Evolutionary conservation across 35 echinoderm and acorn worm species (phyloP).

Genomic region (Amphiura filiformis): DNA sequence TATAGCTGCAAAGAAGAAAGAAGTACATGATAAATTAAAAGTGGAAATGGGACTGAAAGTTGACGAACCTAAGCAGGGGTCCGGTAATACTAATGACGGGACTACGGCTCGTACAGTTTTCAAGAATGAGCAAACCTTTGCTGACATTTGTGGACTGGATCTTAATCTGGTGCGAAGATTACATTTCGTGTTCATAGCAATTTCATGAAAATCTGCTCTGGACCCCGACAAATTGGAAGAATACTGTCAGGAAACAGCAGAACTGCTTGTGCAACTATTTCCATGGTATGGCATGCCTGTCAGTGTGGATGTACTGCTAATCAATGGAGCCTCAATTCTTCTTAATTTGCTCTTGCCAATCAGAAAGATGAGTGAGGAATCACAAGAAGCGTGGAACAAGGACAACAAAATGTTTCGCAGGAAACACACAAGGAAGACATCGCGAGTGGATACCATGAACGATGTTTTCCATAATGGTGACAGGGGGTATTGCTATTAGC

Average conservation of each 20-base stretch:
- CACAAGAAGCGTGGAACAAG: conserved; percentile 51
- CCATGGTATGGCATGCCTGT: conserved; percentile 61
- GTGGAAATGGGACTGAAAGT: conserved; percentile 47
- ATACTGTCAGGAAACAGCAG: conserved; percentile 41
- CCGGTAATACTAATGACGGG: conserved; percentile 47
- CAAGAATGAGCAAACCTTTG: conserved; percentile 27
- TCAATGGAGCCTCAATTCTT: conserved; percentile 40
- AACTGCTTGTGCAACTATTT: conserved; percentile 33
- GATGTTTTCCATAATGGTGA: conserved; percentile 54
- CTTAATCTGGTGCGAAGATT: conserved; percentile 22
- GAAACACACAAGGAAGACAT: conserved; percentile 13
- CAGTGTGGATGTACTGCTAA: conserved; percentile 46
- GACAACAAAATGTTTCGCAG: conserved; percentile 46
- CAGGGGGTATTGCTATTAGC: conserved; percentile 40
- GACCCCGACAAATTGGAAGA: conserved; percentile 25
- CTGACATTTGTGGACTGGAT: conserved; percentile 56
- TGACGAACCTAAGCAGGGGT: conserved; percentile 39
- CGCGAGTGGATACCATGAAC: conserved; percentile 29
- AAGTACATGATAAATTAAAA: conserved; percentile 41
- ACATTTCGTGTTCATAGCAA: conserved; percentile 25
- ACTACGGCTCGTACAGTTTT: conserved; percentile 45
- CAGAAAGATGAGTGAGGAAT: conserved; percentile 57
- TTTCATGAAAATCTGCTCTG: conserved; percentile 47
- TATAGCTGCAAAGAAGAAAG: neutral
- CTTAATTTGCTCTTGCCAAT: conserved; percentile 39